phyloP scores from a whole-genome alignment of 1,140 invertebrate genomes.

The Conus ventricosus region DNA sequence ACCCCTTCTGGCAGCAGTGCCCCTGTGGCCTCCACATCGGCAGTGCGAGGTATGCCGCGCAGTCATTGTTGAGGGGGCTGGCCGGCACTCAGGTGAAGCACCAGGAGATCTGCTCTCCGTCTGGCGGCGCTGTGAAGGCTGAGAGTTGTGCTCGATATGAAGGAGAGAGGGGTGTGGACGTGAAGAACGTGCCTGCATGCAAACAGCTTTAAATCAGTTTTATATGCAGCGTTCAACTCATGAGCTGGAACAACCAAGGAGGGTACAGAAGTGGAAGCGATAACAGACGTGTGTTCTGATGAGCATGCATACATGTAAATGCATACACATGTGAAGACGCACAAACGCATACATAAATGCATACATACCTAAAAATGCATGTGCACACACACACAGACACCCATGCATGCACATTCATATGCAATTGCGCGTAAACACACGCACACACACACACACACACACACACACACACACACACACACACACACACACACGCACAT shows the following conservation, averaged over 20 bases:
- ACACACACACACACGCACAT: no score
- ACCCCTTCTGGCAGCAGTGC: neutral
- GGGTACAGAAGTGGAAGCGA: neutral
- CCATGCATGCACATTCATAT: neutral
- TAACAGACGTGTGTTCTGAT: neutral
- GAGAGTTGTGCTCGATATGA: no score
- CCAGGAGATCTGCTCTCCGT: neutral
- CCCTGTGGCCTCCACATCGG: neutral
- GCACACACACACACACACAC: no score
- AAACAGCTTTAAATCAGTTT: neutral
- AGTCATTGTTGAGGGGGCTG: neutral
- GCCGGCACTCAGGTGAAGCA: neutral
- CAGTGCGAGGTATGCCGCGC: neutral
- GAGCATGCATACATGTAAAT: neutral
- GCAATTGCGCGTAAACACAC: no score
- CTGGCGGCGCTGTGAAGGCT: neutral
- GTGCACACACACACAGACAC: neutral
- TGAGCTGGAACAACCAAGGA: no score
- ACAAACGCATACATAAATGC: neutral
- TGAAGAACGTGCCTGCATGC: neutral
- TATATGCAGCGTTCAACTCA: neutral
- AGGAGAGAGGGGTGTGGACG: neutral
- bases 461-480: no score
- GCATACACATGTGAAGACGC: neutral
- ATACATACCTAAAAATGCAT: neutral